Percentiles rank a stretch among this genome's conserved stretches.
These are phyloP conservation scores for Pseudochaenichthys georgianus DNA, from an alignment of 2,797 vertebrate genomes.

Conservation along the genomic window DNA sequence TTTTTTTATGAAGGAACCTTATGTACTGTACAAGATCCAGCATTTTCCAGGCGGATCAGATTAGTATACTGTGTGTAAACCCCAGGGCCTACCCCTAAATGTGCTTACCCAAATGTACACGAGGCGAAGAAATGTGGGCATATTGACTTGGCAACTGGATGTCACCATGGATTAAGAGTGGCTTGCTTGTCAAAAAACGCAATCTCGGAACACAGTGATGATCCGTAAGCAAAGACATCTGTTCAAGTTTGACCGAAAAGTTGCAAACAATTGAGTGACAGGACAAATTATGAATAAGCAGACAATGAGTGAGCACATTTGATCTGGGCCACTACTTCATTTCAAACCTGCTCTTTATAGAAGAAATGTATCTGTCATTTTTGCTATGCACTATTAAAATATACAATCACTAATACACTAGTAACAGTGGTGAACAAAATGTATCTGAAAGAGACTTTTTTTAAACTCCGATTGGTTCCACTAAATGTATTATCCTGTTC, in stretches of 20 bases:
- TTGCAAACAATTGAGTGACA: conserved; percentile 24
- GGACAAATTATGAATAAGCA: conserved; percentile 29
- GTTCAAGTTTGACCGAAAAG: conserved; percentile 19
- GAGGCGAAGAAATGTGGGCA: conserved; percentile 25
- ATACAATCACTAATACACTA: not conserved
- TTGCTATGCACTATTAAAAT: conserved; percentile 2
- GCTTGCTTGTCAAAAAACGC: conserved; percentile 58
- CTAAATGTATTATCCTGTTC: not conserved
- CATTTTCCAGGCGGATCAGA: conserved; percentile 27
- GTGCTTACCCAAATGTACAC: conserved; percentile 16
- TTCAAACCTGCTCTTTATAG: not conserved
- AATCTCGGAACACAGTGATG: conserved; percentile 39
- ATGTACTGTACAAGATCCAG: not conserved
- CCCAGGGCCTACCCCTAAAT: not conserved
- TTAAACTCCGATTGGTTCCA: not conserved
- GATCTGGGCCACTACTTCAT: not conserved
- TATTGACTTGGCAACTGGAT: conserved; percentile 40
- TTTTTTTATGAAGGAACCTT: not conserved
- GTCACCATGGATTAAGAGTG: conserved; percentile 42
- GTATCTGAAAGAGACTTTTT: not conserved
- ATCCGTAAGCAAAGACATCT: conserved; percentile 46
- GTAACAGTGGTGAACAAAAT: not conserved
- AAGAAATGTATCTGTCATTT: not conserved
- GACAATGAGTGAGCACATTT: conserved; percentile 16
- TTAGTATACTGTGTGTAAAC: conserved; percentile 26